Evolutionary conservation across 2,113 vertebrate genomes (phyloP).

Genomic region (Prunella fulvescens): DNA sequence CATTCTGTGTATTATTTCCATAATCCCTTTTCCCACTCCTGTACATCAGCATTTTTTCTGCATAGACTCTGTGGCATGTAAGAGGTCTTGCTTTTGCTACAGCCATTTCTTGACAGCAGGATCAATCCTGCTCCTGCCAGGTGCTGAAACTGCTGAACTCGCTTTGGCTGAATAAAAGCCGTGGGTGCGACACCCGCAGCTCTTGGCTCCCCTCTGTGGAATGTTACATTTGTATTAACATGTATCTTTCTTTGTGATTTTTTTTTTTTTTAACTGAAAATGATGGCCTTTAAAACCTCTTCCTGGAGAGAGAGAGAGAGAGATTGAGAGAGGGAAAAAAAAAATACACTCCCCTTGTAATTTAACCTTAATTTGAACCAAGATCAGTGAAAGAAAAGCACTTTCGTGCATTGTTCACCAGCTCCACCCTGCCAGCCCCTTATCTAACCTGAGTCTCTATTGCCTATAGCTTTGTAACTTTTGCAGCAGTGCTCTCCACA

Average conservation of each 20-base stretch:
- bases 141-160: not conserved
- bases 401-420: conserved; percentile 75
- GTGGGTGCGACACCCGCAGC: conserved; percentile 19
- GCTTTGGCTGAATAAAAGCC: not conserved
- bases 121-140: conserved; percentile 29
- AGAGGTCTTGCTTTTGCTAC: not conserved
- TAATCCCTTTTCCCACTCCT: not conserved
- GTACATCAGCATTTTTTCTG: not conserved
- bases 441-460: conserved; percentile 76
- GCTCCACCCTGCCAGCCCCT: conserved; percentile 75
- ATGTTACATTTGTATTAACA: conserved; percentile 74
- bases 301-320: conserved; percentile 40
- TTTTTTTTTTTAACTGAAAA: conserved; percentile 60
- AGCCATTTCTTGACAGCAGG: not conserved
- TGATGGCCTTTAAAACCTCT: conserved; percentile 70
- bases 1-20: not conserved
- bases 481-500: conserved; percentile 47
- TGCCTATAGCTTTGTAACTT: conserved; percentile 69
- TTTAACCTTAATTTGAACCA: conserved; percentile 85
- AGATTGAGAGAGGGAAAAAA: not conserved
- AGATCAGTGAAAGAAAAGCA: conserved; percentile 80
- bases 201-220: conserved; percentile 61
- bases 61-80: not conserved
- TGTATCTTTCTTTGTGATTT: conserved; percentile 71
- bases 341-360: conserved; percentile 73